Evolutionary conservation across 2,888 invertebrate species (phyloP), one percentile per base, ranked within the genome.

Genomic region (Drosophila mettleri): DNA sequence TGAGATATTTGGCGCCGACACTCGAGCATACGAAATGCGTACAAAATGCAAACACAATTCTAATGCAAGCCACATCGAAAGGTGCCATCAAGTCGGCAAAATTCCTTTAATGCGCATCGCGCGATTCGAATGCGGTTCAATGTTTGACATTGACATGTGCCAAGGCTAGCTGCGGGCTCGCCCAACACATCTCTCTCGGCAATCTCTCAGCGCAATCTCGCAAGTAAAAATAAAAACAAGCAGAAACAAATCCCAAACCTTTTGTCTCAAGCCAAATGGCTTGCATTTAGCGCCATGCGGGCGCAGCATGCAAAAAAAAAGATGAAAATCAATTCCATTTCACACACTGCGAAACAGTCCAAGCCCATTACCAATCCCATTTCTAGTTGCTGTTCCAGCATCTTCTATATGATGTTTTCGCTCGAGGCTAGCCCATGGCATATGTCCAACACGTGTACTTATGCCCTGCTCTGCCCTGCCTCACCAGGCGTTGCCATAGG

Each of bases 21-120:
- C 65, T 77, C 45, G 39, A 59, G 68, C 65, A 87, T 71, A 75
- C 81, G 54, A 78, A 77, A 73, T 75, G 58, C 58, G 46, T 24
- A 55, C 14, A 52, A 74, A 74, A 71, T 75, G 70, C 73, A 73
- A 75, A 69, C 41, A 55, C 64, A 53, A 75, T 69, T 74, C 85
- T 71, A 86, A 84, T 85, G 75, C 82, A 75, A 59, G 41, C 14
- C 60, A 65, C 54, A 61, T 67, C 64, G 85, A 81, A 86, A 89
- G 88, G 89, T 86, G 86, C 88, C 89, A 85, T 51, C 52, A 82
- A 88, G 88, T 88, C 86, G 88, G 78, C 61, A 51, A 81, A 85
- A 88, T 89, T 87, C 82, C 89, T 88, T 78, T 74, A 78, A 75
- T 79, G 81, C 85, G 78, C 67, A 67, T 67, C 58, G 53, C 29